Evolutionary conservation across 2,888 invertebrate species (phyloP).

Genomic region (Dascillus cervinus): DNA sequence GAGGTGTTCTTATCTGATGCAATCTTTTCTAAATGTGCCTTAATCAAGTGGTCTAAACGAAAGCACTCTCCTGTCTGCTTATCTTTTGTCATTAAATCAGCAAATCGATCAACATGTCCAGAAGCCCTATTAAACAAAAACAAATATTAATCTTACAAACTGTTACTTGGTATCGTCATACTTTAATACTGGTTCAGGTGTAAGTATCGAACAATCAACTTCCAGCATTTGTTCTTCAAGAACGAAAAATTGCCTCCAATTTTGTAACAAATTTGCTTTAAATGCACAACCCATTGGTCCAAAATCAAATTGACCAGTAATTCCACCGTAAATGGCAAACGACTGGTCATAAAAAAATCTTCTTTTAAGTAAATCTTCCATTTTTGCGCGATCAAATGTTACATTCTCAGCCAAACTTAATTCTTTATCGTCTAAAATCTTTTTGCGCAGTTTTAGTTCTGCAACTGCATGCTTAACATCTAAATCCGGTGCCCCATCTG

Average conservation of each 20-base stretch:
- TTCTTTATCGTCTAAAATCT: slow-evolving; percentile 87
- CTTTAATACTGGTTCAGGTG: slow-evolving; percentile 94
- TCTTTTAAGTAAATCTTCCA: slow-evolving; percentile 95
- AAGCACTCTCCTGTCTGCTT: slow-evolving; percentile 94
- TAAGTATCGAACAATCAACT: slow-evolving; percentile 95
- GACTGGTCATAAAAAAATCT: slow-evolving; percentile 98
- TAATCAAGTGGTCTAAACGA: slow-evolving; percentile 94
- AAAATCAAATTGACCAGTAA: slow-evolving; percentile 92
- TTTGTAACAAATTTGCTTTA: slow-evolving; percentile 86
- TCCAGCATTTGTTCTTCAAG: slow-evolving; percentile 98
- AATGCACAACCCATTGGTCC: slow-evolving; percentile 99
- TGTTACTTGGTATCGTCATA: slow-evolving; percentile 28
- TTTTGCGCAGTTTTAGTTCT: slow-evolving; percentile 86
- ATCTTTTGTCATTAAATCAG: slow-evolving; percentile 99
- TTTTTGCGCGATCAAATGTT: slow-evolving; percentile 82
- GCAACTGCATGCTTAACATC: slow-evolving; percentile 92
- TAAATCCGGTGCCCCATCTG: slow-evolving; percentile 78
- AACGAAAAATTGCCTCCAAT: slow-evolving; percentile 94
- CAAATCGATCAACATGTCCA: slow-evolving; percentile 98
- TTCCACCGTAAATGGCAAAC: slow-evolving; percentile 98
- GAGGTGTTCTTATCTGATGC: slow-evolving; percentile 75
- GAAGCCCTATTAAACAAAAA: too few relatives aligned
- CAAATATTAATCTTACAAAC: too few relatives aligned
- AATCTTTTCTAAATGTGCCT: slow-evolving; percentile 84
- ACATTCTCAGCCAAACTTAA: slow-evolving; percentile 67